Percentiles rank a stretch among this genome's conserved stretches.
These are phyloP conservation scores for Leucozona laternaria DNA, from an alignment of 2,888 invertebrate genomes.

Conservation along the genomic window DNA sequence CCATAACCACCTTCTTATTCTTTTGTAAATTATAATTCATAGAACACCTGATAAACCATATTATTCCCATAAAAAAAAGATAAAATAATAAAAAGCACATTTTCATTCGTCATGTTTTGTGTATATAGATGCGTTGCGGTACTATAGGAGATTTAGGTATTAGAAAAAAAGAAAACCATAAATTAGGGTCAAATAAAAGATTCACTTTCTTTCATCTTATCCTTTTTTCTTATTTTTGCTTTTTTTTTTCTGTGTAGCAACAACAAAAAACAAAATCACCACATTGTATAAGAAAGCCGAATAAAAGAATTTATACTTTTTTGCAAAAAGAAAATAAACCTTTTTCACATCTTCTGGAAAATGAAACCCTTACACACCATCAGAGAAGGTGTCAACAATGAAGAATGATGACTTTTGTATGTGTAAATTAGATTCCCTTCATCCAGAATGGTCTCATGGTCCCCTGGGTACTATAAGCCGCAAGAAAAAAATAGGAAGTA, in stretches of 20 bases:
- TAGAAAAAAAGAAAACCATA: conserved; percentile 56
- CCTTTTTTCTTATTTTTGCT: conserved; percentile 5
- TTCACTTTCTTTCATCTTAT: conserved; percentile 60
- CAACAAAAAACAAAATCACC: conserved; percentile 34
- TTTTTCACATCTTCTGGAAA: conserved; percentile 48
- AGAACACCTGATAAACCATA: conserved; percentile 67
- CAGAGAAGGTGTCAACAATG: conserved; percentile 70
- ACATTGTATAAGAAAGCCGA: conserved; percentile 28
- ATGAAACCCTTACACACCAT: conserved; percentile 42
- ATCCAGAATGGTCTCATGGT: conserved; percentile 11
- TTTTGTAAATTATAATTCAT: conserved; percentile 46
- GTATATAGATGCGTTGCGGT: conserved; percentile 11
- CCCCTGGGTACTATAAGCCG: conserved; percentile 34
- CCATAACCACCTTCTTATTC: conserved; percentile 28
- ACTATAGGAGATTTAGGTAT: conserved; percentile 21
- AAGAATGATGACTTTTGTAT: conserved; percentile 76
- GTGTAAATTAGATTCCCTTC: conserved; percentile 63
- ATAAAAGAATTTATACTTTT: conserved; percentile 31
- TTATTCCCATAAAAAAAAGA: conserved; percentile 27
- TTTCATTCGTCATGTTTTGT: conserved; percentile 64
- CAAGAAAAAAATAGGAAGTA: conserved; percentile 6
- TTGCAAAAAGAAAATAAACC: conserved; percentile 25
- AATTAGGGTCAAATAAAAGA: conserved; percentile 72
- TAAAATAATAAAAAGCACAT: conserved; percentile 58
- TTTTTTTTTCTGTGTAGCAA: background rate